These are phyloP conservation scores for Falco naumanni DNA, from an alignment of 2,797 vertebrate species.

Conservation along the genomic window DNA sequence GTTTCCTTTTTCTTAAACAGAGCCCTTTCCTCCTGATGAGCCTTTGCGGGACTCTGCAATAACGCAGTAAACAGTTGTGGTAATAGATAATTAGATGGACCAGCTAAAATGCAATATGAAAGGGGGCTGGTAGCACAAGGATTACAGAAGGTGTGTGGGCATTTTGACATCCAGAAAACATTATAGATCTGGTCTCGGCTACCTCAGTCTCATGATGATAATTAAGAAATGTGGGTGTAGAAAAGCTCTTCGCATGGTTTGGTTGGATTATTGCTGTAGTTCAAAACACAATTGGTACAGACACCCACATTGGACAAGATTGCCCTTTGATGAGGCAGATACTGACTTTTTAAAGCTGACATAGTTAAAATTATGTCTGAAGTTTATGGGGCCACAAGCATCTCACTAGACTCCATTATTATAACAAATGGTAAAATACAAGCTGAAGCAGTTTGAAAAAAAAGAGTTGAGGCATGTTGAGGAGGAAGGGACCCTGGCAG, in stretches of 20 bases:
- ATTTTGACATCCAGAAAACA: slow-evolving; percentile 81
- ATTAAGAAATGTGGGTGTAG: slow-evolving; percentile 85
- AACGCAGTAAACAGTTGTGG: slow-evolving; percentile 51
- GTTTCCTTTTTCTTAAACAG: slow-evolving; percentile 57
- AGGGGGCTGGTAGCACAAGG: slow-evolving; percentile 72
- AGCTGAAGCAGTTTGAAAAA: slow-evolving; percentile 46
- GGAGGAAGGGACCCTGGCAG: slow-evolving; percentile 5
- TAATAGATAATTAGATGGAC: slow-evolving; percentile 76
- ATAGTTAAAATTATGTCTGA: slow-evolving; percentile 80
- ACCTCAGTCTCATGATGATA: slow-evolving; percentile 83
- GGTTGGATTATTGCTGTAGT: slow-evolving; percentile 78
- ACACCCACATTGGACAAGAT: slow-evolving; percentile 79
- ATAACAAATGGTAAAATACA: slow-evolving; percentile 72
- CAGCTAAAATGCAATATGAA: slow-evolving; percentile 70
- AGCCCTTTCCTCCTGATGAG: slow-evolving; percentile 49
- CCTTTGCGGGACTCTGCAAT: slow-evolving; percentile 55
- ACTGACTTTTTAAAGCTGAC: slow-evolving; percentile 82
- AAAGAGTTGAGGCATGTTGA: background rate
- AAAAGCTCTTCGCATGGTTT: slow-evolving; percentile 75
- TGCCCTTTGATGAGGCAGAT: slow-evolving; percentile 80
- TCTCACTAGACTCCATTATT: slow-evolving; percentile 70
- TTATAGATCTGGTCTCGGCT: slow-evolving; percentile 83
- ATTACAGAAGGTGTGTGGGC: slow-evolving; percentile 83
- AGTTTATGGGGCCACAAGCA: slow-evolving; percentile 73
- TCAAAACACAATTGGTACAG: slow-evolving; percentile 81